Evolutionary conservation across 2,888 invertebrate species (phyloP), one percentile per base, ranked within the genome.

Genomic region (Ochropleura plecta): DNA sequence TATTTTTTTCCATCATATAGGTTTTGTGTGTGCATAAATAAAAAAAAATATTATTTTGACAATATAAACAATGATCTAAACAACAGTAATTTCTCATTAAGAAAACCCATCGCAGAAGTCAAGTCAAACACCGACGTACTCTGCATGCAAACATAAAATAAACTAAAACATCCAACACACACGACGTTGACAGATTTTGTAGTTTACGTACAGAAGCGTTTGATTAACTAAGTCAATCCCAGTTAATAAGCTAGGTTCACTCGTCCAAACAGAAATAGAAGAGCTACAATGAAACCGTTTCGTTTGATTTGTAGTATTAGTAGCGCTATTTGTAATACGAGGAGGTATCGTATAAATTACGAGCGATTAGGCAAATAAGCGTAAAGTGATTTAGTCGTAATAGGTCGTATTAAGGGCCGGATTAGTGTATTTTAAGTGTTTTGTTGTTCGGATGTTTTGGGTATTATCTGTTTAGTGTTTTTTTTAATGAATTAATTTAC

Each of bases 201-300:
- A 81, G 70, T 76, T 74, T 76, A 83, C 73, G 57, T 78, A 78
- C 44, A 72, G 63, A 53, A 80, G 63, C 71, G 78, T 87, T 85
- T 73, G 79, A 79, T 75, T 79, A 78, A 78, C 87, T 79, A 75
- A 85, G 86, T 81, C 82, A 87, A 87, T 86, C 70, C 53, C 67
- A 84, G 80, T 78, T 86, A 87, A 86, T 87, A 87, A 86, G 78
- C 75, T 51, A 59, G 72, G 76, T 79, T 78, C 72, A 72, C 62
- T 71, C 68, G 79, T 73, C 73, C 73, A 74, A 85, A 86, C 65
- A 81, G 67, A 77, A 84, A 48, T 62, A 65, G 60, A 68, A 67
- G 44, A 67, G 60, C 59, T 79, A 81, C 77, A 85, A 77, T 73
- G 72, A 77, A 73, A 76, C 76, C 62, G 46, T 74, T 83, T 76